A percentile compares a stretch with the other conserved stretches of the same genome.
Evolutionary conservation across 2,797 vertebrate species (phyloP).

Genomic region (Momotus momota): DNA sequence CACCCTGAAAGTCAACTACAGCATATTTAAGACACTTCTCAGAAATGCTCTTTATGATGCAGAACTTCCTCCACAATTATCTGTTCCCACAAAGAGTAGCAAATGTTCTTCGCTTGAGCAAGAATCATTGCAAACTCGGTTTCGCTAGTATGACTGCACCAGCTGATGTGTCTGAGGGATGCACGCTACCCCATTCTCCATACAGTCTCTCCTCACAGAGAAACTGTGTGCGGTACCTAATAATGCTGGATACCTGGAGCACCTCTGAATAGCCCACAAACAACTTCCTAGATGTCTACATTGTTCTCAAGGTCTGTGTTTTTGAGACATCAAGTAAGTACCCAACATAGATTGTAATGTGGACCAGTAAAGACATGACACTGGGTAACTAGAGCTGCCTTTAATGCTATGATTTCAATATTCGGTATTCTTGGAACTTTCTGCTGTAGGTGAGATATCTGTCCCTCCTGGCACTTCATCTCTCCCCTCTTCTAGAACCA

Average conservation of each 20-base stretch:
- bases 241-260: neutral
- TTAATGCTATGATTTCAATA: neutral
- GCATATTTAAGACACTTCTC: slow-evolving; percentile 10
- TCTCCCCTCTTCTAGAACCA: neutral
- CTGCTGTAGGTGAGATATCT: neutral
- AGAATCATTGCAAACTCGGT: neutral
- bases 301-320: neutral
- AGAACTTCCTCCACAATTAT: neutral
- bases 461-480: neutral
- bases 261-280: neutral
- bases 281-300: neutral
- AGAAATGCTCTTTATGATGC: neutral
- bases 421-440: neutral
- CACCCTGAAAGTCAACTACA: slow-evolving; percentile 34
- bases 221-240: neutral
- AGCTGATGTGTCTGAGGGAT: neutral
- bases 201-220: neutral
- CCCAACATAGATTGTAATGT: neutral
- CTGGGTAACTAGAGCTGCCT: neutral
- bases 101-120: neutral
- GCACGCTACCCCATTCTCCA: neutral
- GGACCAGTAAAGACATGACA: neutral
- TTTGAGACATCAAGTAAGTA: neutral
- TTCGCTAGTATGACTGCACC: neutral
- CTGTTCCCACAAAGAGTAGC: neutral